Base-by-base conservation (phyloP, 2,888 invertebrate species). In the Petrophora chlorosata region DNA sequence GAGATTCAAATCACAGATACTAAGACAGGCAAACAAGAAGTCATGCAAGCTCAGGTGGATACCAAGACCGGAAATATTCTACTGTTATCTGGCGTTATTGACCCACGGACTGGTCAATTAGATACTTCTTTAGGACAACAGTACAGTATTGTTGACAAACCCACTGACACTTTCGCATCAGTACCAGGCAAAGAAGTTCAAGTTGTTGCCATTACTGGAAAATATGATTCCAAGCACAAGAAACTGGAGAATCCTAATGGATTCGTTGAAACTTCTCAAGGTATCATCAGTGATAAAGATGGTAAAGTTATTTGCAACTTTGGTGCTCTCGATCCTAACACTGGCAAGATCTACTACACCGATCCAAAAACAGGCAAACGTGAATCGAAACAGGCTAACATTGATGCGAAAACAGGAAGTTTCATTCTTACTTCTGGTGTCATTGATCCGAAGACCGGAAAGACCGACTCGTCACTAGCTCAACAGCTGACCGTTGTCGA, bases 271-370 rank as follows among this genome's bases (percentile, higher is more conserved):
- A 85, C 83, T 1, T 89, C 89, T 0, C 81, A 84, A 72, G 85
- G 85, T 46, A 88, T 93, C 61, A 92, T 94, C 54, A 93, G 93
- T 61, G 94, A 94, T 56, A 94, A 94, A 80, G 94, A 94, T 28
- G 92, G 93, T 51, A 94, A 93, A 83, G 93, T 94, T 58, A 94
- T 94, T 67, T 65, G 92, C 67, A 81, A 94, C 91, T 76, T 94
- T 89, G 81, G 93, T 85, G 59, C 94, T 84, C 82, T 92, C 9
- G 93, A 93, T 56, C 87, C 89, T 2, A 85, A 94, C 69, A 92
- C 91, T 8, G 93, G 93, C 8, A 90, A 90, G 59, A 73, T 83
- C 59, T 91, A 80, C 73, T 89, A 92, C 17, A 93, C 92, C 0
- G 93, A 93, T 67, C 91, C 89, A 0, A 85, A 88, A 53, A 92